Evolutionary conservation across 2,797 vertebrate species (phyloP).

Genomic region (Petrocephalus schoutedeni): DNA sequence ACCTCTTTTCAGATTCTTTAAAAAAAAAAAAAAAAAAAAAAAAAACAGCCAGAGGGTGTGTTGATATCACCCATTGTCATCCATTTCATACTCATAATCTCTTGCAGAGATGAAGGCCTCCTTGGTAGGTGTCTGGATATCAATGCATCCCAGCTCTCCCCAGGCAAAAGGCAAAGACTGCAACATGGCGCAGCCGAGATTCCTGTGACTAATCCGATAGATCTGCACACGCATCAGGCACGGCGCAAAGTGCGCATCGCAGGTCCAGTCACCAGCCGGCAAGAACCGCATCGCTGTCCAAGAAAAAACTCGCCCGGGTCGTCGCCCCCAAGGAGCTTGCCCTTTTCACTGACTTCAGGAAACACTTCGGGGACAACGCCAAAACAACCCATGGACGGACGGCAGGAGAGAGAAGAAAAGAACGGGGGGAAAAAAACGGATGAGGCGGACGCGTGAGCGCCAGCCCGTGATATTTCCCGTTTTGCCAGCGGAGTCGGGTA

Average conservation of each 20-base stretch:
- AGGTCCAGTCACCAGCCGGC: background rate
- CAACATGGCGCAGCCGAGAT: background rate
- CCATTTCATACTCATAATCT: background rate
- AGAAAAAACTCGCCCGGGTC: background rate
- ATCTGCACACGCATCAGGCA: background rate
- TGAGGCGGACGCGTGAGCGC: background rate
- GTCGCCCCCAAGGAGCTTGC: background rate
- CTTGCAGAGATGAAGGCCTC: background rate
- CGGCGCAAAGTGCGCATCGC: background rate
- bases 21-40: background rate
- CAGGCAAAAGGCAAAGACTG: background rate
- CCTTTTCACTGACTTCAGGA: slow-evolving; percentile 13
- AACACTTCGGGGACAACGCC: slow-evolving; percentile 7
- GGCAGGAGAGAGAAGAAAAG: background rate
- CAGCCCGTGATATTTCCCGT: background rate
- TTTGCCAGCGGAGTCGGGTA: background rate
- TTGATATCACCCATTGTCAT: background rate
- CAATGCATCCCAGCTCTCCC: background rate
- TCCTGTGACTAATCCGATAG: background rate
- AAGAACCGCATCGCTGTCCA: background rate
- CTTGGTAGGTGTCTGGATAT: background rate
- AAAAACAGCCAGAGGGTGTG: background rate
- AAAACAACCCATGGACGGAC: background rate
- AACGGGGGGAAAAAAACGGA: background rate
- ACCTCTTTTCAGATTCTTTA: background rate